Percentiles rank a stretch among this genome's conserved stretches.
Conservation (phyloP, 2,888 invertebrate genomes). For the Chromoteleia sp. region DNA sequence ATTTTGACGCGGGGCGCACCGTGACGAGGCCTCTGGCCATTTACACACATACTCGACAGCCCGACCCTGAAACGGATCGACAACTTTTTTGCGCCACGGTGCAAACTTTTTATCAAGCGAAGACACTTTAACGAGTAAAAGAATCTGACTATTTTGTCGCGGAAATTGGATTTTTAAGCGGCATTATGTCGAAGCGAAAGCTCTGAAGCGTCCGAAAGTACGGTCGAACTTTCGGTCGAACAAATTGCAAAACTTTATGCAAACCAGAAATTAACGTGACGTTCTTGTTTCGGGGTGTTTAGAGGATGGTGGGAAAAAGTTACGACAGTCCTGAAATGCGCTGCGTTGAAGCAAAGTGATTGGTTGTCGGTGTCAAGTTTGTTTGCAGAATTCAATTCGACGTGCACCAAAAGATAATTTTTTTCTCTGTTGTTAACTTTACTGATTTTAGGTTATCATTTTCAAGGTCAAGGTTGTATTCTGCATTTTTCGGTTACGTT, state of each 20-base stretch:
- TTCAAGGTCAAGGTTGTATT: no score
- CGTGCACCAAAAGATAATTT: no score
- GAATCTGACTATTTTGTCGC: constrained; percentile 34
- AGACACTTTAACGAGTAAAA: constrained; percentile 30
- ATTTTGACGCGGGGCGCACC: constrained; percentile 79
- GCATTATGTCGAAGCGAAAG: constrained; percentile 3
- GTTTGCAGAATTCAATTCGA: not conserved
- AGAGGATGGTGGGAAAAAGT: constrained; percentile 22
- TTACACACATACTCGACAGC: constrained; percentile 60
- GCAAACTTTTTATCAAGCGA: constrained; percentile 3
- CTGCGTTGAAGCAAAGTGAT: constrained; percentile 52
- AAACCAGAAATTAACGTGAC: constrained; percentile 34
- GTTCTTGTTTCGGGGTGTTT: constrained; percentile 25
- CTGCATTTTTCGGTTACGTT: no score
- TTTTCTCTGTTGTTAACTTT: no score
- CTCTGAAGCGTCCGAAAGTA: not conserved
- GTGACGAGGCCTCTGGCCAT: constrained; percentile 67
- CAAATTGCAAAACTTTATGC: constrained; percentile 41
- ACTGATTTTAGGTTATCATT: no score
- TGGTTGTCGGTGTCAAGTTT: constrained; percentile 28
- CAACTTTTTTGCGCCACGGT: constrained; percentile 20
- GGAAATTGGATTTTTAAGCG: constrained; percentile 48
- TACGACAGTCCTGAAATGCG: constrained; percentile 1
- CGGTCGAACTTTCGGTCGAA: constrained; percentile 28
- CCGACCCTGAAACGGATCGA: constrained; percentile 58